A percentile compares a stretch with the other conserved stretches of the same genome.
These are phyloP conservation scores for Cataglyphis hispanica DNA, from an alignment of 1,140 invertebrate genomes.

Conservation along the genomic window DNA sequence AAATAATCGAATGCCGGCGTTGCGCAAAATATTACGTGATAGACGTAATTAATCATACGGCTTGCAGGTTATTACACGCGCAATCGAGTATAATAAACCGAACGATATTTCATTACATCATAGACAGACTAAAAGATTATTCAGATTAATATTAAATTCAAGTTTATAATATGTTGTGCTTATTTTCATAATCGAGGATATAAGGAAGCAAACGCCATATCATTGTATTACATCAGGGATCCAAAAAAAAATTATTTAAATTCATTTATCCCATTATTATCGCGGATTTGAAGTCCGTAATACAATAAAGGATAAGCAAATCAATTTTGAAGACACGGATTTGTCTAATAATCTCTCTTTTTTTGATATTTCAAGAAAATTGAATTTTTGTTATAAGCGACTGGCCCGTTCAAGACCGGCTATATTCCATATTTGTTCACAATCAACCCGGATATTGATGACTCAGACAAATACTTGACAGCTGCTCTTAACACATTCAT, in stretches of 20 bases:
- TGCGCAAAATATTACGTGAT: not conserved
- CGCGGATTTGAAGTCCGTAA: not conserved
- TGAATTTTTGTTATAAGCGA: conserved; percentile 27
- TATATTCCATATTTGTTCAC: not conserved
- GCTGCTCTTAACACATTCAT: not conserved
- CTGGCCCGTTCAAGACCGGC: not conserved
- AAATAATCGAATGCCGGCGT: not conserved
- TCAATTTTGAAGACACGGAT: not conserved
- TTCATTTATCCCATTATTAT: not conserved
- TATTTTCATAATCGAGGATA: not conserved
- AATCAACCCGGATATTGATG: conserved; percentile 17
- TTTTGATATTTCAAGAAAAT: not conserved
- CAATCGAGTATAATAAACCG: not conserved
- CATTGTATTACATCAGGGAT: not conserved
- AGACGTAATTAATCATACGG: no score
- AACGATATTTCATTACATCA: not conserved
- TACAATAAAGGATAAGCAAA: not conserved
- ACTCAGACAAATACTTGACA: not conserved
- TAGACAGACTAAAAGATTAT: not conserved
- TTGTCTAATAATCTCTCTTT: not conserved
- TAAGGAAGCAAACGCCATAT: not conserved
- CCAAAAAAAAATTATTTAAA: not conserved
- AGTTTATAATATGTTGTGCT: not conserved
- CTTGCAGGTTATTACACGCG: not conserved
- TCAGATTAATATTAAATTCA: not conserved